phyloP scores from a whole-genome alignment of 1,140 invertebrate genomes.

The Hycleus cichorii region DNA sequence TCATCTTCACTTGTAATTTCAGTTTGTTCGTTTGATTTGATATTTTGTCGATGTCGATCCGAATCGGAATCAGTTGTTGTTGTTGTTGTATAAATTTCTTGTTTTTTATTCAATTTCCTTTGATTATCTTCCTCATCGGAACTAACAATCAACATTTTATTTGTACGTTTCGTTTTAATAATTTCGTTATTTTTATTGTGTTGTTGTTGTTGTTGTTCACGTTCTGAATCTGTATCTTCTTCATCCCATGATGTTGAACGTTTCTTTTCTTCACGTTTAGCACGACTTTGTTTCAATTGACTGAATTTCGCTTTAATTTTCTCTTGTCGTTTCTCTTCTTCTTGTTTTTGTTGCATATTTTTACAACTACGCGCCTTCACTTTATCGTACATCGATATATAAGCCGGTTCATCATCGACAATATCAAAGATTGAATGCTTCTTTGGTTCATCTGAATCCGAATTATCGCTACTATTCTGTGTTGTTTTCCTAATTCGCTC shows the following conservation, averaged over 20 bases:
- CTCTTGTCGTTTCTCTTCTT: conserved; percentile 80
- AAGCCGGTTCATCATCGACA: conserved; percentile 79
- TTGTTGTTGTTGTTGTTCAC: conserved; percentile 19
- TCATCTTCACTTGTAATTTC: conserved; percentile 37
- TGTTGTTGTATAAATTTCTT: conserved; percentile 34
- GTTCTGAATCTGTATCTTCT: conserved; percentile 54
- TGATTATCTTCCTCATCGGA: conserved; percentile 47
- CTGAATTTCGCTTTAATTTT: conserved; percentile 84
- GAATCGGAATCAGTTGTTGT: conserved; percentile 43
- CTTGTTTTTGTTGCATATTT: conserved; percentile 77
- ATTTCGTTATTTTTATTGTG: conserved; percentile 40
- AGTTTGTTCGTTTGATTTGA: conserved; percentile 37
- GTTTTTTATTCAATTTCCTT: conserved; percentile 30
- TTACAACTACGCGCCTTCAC: conserved; percentile 92
- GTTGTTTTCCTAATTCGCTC: conserved; percentile 44
- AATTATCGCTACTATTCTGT: conserved; percentile 51
- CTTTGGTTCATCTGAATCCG: conserved; percentile 68
- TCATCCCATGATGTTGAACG: conserved; percentile 80
- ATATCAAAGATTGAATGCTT: conserved; percentile 91
- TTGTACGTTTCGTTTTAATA: conserved; percentile 28
- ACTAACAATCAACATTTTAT: conserved; percentile 47
- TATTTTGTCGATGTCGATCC: conserved; percentile 28
- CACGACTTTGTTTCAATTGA: conserved; percentile 77
- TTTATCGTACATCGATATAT: conserved; percentile 98
- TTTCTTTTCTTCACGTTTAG: conserved; percentile 78